phyloP scores from a whole-genome alignment of 2,888 invertebrate species.

The Aleiodes testaceus region DNA sequence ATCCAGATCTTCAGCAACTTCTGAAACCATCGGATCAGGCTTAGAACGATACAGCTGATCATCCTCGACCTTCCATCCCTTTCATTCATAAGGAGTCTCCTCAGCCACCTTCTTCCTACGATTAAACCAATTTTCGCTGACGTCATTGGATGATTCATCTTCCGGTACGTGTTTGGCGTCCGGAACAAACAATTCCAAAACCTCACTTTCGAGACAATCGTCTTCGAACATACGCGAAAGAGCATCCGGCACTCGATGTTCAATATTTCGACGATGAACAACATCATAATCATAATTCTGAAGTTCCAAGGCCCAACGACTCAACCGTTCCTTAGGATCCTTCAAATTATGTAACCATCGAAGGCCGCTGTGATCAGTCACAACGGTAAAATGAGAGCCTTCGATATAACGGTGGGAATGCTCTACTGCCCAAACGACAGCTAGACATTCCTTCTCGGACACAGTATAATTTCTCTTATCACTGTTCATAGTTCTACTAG shows the following conservation, averaged over 20 bases:
- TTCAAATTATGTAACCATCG: constrained; percentile 52
- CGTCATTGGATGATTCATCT: background rate
- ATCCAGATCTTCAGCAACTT: background rate
- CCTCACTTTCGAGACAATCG: background rate
- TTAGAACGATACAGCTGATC: constrained; percentile 8
- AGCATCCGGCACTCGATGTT: constrained; percentile 31
- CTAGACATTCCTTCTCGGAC: constrained; percentile 7
- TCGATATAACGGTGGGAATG: constrained; percentile 13
- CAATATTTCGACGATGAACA: constrained; percentile 20
- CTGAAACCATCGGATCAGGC: background rate
- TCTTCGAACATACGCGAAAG: constrained; percentile 42
- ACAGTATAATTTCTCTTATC: background rate
- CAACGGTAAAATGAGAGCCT: constrained; percentile 47
- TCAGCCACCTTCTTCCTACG: background rate
- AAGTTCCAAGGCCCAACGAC: constrained; percentile 50
- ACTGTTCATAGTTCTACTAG: background rate
- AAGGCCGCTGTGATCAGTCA: constrained; percentile 42
- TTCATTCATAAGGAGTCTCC: background rate
- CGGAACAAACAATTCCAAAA: no score
- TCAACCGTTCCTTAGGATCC: constrained; percentile 47
- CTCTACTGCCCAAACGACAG: background rate
- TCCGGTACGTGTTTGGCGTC: no score
- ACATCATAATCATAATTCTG: constrained; percentile 47
- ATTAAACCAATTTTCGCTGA: no score
- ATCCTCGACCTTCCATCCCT: background rate